These are phyloP conservation scores for Drosophila infuscata DNA, from an alignment of 2,888 invertebrate species.

Conservation along the genomic window DNA sequence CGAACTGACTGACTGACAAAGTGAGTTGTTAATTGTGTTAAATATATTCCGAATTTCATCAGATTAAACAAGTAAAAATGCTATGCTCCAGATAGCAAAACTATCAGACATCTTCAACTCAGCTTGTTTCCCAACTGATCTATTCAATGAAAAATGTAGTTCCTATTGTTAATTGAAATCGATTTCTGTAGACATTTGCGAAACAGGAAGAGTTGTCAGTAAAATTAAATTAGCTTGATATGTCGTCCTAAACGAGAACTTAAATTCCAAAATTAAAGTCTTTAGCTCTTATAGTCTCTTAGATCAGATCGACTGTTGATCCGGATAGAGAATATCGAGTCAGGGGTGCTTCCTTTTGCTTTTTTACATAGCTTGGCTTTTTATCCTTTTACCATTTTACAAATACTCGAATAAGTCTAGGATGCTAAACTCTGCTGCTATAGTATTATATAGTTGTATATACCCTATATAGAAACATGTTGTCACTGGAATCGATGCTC, in stretches of 20 bases:
- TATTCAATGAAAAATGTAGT: background rate
- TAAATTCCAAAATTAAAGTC: background rate
- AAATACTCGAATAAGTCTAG: background rate
- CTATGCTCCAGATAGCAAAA: background rate
- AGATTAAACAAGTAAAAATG: background rate
- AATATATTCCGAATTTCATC: background rate
- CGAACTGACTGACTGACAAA: background rate
- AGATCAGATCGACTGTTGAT: background rate
- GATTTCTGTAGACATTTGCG: background rate
- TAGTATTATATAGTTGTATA: background rate
- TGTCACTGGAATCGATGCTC: constrained; percentile 15
- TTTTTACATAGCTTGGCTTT: background rate
- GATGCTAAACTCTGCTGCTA: background rate
- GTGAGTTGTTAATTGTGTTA: background rate
- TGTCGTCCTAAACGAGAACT: background rate
- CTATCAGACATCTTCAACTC: background rate
- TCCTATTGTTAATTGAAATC: background rate
- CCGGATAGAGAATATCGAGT: background rate
- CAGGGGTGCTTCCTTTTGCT: background rate
- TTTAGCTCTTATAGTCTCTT: background rate
- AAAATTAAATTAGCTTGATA: background rate
- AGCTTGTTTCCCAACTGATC: background rate
- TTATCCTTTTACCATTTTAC: background rate
- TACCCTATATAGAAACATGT: background rate
- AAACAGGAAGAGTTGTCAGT: background rate